phyloP scores from a whole-genome alignment of 2,888 invertebrate species.

The Melipona bicolor region DNA sequence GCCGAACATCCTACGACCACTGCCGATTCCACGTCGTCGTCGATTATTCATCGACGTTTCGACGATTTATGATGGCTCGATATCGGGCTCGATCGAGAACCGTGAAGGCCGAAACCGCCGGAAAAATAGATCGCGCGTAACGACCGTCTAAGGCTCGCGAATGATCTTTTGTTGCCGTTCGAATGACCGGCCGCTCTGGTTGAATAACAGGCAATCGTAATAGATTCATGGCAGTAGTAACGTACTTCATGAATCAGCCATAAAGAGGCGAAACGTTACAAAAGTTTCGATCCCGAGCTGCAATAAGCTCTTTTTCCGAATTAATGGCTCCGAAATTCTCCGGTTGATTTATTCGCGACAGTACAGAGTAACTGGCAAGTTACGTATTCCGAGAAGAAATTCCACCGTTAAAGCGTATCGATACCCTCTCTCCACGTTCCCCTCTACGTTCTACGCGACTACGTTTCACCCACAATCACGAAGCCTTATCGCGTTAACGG shows the following conservation, averaged over 20 bases:
- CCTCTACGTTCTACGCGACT: background rate
- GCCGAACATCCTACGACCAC: background rate
- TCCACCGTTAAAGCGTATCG: background rate
- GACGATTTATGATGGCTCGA: constrained; percentile 31
- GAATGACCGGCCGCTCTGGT: constrained; percentile 21
- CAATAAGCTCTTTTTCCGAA: constrained; percentile 33
- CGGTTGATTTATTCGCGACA: constrained; percentile 29
- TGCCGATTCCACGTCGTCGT: constrained; percentile 33
- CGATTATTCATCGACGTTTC: constrained; percentile 46
- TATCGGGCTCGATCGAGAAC: constrained; percentile 5
- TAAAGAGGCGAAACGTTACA: constrained; percentile 31
- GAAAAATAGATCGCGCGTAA: constrained; percentile 31
- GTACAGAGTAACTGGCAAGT: background rate
- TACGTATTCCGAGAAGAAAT: background rate
- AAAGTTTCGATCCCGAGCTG: constrained; percentile 32
- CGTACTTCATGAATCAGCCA: constrained; percentile 53
- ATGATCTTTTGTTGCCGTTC: constrained; percentile 39
- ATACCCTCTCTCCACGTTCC: background rate
- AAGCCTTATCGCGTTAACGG: background rate
- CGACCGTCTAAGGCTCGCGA: constrained; percentile 33
- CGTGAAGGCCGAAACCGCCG: constrained; percentile 9
- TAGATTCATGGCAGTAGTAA: constrained; percentile 43
- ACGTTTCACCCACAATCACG: background rate
- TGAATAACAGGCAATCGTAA: constrained; percentile 38
- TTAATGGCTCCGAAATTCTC: constrained; percentile 38